Evolutionary conservation across 2,113 vertebrate genomes (phyloP).

Genomic region (Paratilapia polleni): DNA sequence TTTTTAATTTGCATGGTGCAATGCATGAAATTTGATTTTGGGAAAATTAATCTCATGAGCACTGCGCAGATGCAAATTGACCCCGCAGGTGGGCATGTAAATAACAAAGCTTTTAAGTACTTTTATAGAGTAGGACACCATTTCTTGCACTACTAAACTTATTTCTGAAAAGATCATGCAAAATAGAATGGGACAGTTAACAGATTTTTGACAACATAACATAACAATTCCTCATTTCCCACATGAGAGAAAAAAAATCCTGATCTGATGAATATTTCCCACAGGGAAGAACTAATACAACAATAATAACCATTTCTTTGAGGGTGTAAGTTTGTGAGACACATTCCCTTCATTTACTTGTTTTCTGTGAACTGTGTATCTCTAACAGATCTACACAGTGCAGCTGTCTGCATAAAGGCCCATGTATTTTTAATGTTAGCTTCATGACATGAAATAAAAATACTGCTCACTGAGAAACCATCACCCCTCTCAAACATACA

Average conservation of each 20-base stretch:
- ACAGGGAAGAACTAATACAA: background rate
- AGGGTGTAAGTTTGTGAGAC: background rate
- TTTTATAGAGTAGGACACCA: background rate
- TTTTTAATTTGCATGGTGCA: slow-evolving; percentile 10
- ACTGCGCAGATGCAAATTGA: background rate
- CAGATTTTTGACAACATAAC: background rate
- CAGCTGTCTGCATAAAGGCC: slow-evolving; percentile 48
- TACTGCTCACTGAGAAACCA: background rate
- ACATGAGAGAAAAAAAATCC: background rate
- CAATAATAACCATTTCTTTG: background rate
- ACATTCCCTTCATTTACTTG: slow-evolving; percentile 4
- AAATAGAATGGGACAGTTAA: background rate
- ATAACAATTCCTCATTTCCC: background rate
- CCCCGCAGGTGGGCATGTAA: slow-evolving; percentile 7
- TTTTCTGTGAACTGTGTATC: slow-evolving; percentile 25
- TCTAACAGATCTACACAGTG: slow-evolving; percentile 34
- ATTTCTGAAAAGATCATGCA: background rate
- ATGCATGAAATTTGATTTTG: slow-evolving; percentile 12
- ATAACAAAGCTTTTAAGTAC: background rate
- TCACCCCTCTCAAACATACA: background rate
- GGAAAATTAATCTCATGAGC: background rate
- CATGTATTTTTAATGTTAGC: slow-evolving; percentile 67
- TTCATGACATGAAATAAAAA: slow-evolving; percentile 44
- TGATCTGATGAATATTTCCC: slow-evolving; percentile 27
- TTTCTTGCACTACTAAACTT: background rate